A percentile compares a stretch with the other conserved stretches of the same genome.
These are phyloP conservation scores for Pimpla rufipes DNA, from an alignment of 2,888 invertebrate species.

Conservation along the genomic window DNA sequence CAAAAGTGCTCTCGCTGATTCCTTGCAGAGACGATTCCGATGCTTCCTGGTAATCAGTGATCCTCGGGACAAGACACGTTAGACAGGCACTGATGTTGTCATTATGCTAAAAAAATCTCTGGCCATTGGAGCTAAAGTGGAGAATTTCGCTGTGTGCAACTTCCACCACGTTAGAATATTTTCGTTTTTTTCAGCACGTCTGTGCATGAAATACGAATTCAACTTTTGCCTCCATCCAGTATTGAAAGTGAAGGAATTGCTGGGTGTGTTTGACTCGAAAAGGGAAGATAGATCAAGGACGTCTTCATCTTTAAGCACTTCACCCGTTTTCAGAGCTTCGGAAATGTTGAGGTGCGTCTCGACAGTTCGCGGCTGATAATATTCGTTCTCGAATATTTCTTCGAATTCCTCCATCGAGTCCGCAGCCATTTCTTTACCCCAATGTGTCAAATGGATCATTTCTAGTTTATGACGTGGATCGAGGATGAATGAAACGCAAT, in stretches of 20 bases:
- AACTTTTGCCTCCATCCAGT: background rate
- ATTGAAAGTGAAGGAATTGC: background rate
- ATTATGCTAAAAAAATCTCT: constrained; percentile 39
- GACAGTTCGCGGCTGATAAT: background rate
- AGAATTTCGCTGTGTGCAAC: constrained; percentile 10
- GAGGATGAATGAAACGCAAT: constrained; percentile 30
- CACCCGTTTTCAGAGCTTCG: background rate
- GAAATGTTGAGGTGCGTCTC: background rate
- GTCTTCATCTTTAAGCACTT: background rate
- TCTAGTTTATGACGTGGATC: constrained; percentile 47
- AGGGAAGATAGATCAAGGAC: background rate
- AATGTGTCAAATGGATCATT: constrained; percentile 1
- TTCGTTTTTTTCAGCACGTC: constrained; percentile 14
- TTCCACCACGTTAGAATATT: constrained; percentile 33
- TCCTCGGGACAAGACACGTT: constrained; percentile 35
- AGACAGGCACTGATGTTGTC: constrained; percentile 16
- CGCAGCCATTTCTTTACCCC: constrained; percentile 21
- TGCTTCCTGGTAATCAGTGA: constrained; percentile 32
- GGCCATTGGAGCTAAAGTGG: constrained; percentile 24
- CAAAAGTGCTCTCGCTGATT: constrained; percentile 1
- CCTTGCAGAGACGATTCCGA: constrained; percentile 15
- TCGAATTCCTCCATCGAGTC: background rate
- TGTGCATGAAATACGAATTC: background rate
- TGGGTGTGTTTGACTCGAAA: background rate
- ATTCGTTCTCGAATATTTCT: background rate